phyloP scores from a whole-genome alignment of 2,113 vertebrate genomes.

The Dicentrarchus labrax region DNA sequence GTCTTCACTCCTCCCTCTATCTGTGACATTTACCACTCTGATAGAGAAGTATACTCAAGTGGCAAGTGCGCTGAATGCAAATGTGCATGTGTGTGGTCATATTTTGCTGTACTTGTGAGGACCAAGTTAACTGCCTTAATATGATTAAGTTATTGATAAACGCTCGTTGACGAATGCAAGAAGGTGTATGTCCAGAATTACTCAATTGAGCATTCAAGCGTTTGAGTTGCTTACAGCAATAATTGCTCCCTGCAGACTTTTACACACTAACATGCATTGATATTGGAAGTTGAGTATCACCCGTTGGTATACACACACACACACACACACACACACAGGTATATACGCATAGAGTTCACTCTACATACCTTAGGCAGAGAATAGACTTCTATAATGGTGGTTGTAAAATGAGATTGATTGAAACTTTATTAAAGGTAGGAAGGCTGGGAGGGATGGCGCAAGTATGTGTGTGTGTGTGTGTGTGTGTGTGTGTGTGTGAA shows the following conservation, averaged over 20 bases:
- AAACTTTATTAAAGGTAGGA: constrained; percentile 24
- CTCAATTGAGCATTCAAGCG: background rate
- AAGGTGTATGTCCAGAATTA: background rate
- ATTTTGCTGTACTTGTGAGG: constrained; percentile 10
- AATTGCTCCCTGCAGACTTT: constrained; percentile 10
- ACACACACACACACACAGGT: background rate
- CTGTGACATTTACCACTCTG: constrained; percentile 83
- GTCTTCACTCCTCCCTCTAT: constrained; percentile 65
- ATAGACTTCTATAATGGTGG: background rate
- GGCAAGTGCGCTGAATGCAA: constrained; percentile 57
- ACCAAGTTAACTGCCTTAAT: constrained; percentile 4
- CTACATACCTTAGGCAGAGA: background rate
- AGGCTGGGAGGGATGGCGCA: background rate
- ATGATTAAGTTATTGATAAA: constrained; percentile 25
- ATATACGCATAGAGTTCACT: background rate
- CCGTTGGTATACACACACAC: background rate
- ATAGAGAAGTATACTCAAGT: constrained; percentile 75
- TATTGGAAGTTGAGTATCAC: background rate
- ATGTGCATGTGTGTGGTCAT: constrained; percentile 42
- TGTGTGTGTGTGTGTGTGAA: background rate
- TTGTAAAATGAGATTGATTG: constrained; percentile 10
- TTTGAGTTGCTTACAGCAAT: constrained; percentile 1
- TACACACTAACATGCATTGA: background rate
- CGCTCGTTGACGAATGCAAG: constrained; percentile 12
- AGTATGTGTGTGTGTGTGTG: background rate